Evolutionary conservation across 1,140 invertebrate genomes (phyloP), one percentile per base, ranked within the genome.

Genomic region (Scaptomyza montana): DNA sequence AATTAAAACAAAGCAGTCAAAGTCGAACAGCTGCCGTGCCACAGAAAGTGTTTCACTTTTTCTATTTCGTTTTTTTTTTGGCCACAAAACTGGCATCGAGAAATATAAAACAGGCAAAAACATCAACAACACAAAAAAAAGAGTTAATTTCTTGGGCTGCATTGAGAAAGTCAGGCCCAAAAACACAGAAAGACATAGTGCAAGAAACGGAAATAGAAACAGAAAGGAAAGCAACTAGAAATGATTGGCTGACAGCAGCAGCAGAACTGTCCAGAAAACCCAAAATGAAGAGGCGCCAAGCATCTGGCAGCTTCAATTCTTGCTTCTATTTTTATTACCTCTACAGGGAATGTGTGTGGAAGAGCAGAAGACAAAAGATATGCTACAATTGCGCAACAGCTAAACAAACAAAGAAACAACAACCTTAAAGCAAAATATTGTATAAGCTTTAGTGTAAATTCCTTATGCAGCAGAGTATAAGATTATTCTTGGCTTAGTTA

Each of bases 1-100:
- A 87, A 86, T 86, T 86, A 86, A 82, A 87, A 76, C 82, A 78
- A 86, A 82, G 67, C 71, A 81, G 70, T 68, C 66, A 73, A 67
- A 82, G 55, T 64, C 70, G 12, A 51, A 43, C 19, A 12, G 55
- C 43, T 25, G 55, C 43, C 16, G 16, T 45, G 39, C 50, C 51
- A 55, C 49, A 65, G 54, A 64, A 6, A 51, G 25, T 46, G 61
- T 46, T 36, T 41, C 51, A 70, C 41, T 65, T 66, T n/a, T 10
- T 54, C 12, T 16, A 19, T 12, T 54, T 54, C 36, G 28, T n/a
- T n/a, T n/a, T 25, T 55, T 55, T 56, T 30, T 55, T 51, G 41
- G 56, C 64, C 64, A 68, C 57, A 73, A 61, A 43, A 49, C 30
- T 54, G 43, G 21, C 21, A 16, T 16, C 21, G 3, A 25, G 21